Percentiles rank a stretch among this genome's conserved stretches.
phyloP scores from a whole-genome alignment of 2,113 vertebrate species.

The Vulpes lagopus region DNA sequence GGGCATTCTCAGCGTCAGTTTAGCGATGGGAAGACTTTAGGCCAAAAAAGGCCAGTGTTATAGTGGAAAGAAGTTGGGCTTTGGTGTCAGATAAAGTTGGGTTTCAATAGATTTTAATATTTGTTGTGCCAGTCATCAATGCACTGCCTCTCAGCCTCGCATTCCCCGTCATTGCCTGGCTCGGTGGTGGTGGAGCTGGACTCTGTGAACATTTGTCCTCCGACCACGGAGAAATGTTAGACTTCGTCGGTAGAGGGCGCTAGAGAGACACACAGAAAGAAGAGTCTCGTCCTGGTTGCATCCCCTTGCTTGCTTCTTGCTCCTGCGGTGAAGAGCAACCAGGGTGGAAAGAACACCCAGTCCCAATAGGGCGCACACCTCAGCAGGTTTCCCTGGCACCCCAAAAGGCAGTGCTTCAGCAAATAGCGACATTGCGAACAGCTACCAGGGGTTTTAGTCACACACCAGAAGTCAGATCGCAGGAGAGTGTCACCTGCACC shows the following conservation, averaged over 20 bases:
- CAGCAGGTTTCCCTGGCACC: background rate
- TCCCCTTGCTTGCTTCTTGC: rapidly evolving
- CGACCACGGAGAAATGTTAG: background rate
- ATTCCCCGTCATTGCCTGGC: background rate
- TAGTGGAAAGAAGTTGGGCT: background rate
- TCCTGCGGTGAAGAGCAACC: background rate
- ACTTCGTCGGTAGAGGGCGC: background rate
- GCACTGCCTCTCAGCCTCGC: background rate
- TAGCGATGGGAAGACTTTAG: background rate
- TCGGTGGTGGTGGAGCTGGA: background rate
- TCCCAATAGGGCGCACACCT: background rate
- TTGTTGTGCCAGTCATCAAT: no score
- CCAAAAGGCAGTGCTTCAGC: background rate
- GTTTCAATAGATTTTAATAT: background rate
- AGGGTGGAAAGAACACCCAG: background rate
- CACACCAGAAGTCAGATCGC: background rate
- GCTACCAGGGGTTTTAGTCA: background rate
- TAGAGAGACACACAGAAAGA: background rate
- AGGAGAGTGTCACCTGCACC: background rate
- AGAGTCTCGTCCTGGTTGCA: background rate
- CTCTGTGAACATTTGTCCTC: background rate
- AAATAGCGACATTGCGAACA: background rate
- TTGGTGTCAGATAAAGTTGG: background rate
- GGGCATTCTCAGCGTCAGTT: background rate
- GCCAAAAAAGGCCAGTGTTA: background rate